These are phyloP conservation scores for Hydrozoanthus tunicans DNA, from an alignment of 64 coral and sea anemone genomes.

Conservation along the genomic window DNA sequence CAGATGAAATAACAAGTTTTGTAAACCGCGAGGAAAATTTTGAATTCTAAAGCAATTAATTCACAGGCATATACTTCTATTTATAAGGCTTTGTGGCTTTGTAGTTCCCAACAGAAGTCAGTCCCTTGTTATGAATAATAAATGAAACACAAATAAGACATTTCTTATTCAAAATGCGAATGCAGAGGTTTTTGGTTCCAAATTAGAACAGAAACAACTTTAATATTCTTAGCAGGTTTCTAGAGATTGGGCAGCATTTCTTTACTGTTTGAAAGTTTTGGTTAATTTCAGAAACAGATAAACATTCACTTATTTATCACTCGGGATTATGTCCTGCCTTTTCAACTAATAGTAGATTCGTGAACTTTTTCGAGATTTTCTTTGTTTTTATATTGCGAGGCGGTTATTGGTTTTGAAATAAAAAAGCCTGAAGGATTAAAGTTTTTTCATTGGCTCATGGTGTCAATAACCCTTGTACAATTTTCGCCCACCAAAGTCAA, in stretches of 20 bases:
- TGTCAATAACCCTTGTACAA: background rate
- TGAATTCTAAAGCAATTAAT: background rate
- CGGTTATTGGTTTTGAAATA: background rate
- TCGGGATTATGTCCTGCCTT: background rate
- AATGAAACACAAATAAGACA: background rate
- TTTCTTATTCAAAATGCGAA: background rate
- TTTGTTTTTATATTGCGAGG: background rate
- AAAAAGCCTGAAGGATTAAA: background rate
- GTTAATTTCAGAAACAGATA: too few relatives aligned
- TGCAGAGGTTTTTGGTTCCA: background rate
- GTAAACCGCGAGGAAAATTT: too few relatives aligned
- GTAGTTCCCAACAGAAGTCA: background rate
- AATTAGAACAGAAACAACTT: background rate
- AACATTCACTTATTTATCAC: background rate
- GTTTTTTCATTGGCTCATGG: background rate
- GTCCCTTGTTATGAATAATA: slow-evolving; percentile 14
- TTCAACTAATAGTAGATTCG: background rate
- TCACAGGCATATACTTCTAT: background rate
- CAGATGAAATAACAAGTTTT: too few relatives aligned
- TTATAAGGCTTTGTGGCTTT: background rate
- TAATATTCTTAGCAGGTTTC: background rate
- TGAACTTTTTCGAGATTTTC: background rate
- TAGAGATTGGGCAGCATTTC: background rate
- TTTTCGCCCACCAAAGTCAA: background rate
- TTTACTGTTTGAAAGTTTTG: background rate